These are phyloP conservation scores for Polyploca ridens DNA, from an alignment of 2,888 invertebrate genomes.

Conservation along the genomic window DNA sequence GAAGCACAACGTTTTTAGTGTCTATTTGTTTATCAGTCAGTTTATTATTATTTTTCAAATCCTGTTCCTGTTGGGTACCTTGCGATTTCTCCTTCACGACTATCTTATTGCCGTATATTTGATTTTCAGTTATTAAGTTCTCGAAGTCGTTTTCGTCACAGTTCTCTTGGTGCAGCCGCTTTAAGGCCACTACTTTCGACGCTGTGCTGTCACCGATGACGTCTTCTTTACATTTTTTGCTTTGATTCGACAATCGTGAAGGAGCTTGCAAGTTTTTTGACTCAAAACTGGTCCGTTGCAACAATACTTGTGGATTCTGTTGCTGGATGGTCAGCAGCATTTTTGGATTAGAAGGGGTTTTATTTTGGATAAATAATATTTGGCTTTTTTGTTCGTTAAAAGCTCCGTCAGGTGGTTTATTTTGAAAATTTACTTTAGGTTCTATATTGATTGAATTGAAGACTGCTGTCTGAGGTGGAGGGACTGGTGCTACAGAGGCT, in stretches of 20 bases:
- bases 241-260: conserved; percentile 75
- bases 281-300: conserved; percentile 69
- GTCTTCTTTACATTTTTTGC: conserved; percentile 74
- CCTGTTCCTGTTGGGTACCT: conserved; percentile 71
- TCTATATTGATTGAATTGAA: conserved; percentile 64
- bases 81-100: conserved; percentile 83
- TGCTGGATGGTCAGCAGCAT: conserved; percentile 72
- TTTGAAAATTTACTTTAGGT: conserved; percentile 53
- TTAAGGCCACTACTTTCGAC: conserved; percentile 78
- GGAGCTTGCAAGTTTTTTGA: conserved; percentile 80
- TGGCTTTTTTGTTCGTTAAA: conserved; percentile 70
- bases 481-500: conserved; percentile 21
- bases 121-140: conserved; percentile 82
- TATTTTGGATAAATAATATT: conserved; percentile 72
- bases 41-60: conserved; percentile 59
- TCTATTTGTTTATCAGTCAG: conserved; percentile 54
- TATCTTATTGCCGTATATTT: conserved; percentile 83
- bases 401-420: conserved; percentile 59
- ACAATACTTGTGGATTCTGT: conserved; percentile 68
- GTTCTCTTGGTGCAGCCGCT: conserved; percentile 77
- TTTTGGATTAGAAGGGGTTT: conserved; percentile 64
- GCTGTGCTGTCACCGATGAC: conserved; percentile 58
- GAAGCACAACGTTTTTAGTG: conserved; percentile 67
- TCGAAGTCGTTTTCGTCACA: conserved; percentile 82
- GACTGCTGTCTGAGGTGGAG: conserved; percentile 42